Base-by-base conservation (phyloP, 2,888 invertebrate genomes). In the Sipha maydis region DNA sequence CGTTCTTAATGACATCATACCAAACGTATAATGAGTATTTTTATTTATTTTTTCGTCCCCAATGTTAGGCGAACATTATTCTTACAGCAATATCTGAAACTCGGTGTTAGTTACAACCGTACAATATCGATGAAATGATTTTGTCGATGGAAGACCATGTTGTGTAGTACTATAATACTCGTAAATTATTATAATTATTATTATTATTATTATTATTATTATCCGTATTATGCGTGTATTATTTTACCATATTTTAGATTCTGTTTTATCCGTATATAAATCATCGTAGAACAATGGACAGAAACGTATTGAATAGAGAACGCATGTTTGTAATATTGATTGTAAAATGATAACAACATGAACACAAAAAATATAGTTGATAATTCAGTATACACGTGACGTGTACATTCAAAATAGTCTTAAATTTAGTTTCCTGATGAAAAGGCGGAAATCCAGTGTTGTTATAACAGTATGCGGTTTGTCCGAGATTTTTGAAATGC, bases 261-360 rank as follows among this genome's bases (percentile, higher is more conserved):
- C 7, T 61, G 61, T 21, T 28, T 28, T 41, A 83, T 83, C 83
- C 48, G 8, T 83, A 71, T 31, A 25, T 48, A 31, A 54, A 83
- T 83, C 71, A 25, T 54, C 17, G 21, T 71, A 31, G 48, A 69
- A 71, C 21, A 71, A 83, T 71, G 71, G 28, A 56, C 25, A 61
- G 25, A 9, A 67, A 69, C 31, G n/a, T 48, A 69, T 48, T 48
- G 69, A 31, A 71, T 83, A 48, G 48, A 83, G 48, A 31, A 83
- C 17, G 54, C 48, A 48, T 31, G 54, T 83, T 83, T 71, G 8
- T 25, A 83, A 83, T 83, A 31, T 9, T 28, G 71, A 54, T 71
- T 71, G 1, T 3, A 7, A 48, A 83, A 71, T 31, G 71, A 83
- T 83, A 71, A 48, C 28, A 31, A 71, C 41, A 71, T 41, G 19